Conservation (phyloP, 2,797 vertebrate genomes). For the Silurus aristotelis region DNA sequence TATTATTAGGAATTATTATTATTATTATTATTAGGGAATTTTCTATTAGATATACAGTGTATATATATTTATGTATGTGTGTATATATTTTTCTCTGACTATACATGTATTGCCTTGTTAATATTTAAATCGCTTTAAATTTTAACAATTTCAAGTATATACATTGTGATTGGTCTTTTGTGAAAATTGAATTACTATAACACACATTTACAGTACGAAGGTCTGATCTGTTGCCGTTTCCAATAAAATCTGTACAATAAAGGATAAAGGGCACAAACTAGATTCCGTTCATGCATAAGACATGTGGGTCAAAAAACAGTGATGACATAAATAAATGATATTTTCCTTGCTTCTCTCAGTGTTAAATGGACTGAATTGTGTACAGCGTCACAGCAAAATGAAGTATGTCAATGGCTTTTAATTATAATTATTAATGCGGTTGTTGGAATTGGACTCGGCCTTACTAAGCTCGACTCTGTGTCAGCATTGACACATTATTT, state of each 20-base stretch:
- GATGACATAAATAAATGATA: background rate
- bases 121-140: no score
- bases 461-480: background rate
- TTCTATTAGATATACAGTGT: no score
- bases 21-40: no score
- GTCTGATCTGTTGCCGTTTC: background rate
- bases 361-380: background rate
- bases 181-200: background rate
- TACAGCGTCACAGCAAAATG: background rate
- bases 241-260: background rate
- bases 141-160: no score
- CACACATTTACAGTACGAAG: background rate
- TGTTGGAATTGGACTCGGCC: background rate
- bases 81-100: no score
- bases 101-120: no score
- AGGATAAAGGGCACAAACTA: background rate
- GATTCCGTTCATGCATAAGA: background rate
- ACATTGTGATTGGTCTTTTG: no score
- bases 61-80: no score
- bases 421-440: no score
- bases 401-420: background rate
- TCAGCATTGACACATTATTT: conserved; percentile 19
- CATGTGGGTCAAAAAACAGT: no score
- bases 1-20: no score
- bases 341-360: background rate